A percentile compares a stretch with the other conserved stretches of the same genome.
These are phyloP conservation scores for Phoeniculus purpureus DNA, from an alignment of 2,797 vertebrate genomes.

Conservation along the genomic window DNA sequence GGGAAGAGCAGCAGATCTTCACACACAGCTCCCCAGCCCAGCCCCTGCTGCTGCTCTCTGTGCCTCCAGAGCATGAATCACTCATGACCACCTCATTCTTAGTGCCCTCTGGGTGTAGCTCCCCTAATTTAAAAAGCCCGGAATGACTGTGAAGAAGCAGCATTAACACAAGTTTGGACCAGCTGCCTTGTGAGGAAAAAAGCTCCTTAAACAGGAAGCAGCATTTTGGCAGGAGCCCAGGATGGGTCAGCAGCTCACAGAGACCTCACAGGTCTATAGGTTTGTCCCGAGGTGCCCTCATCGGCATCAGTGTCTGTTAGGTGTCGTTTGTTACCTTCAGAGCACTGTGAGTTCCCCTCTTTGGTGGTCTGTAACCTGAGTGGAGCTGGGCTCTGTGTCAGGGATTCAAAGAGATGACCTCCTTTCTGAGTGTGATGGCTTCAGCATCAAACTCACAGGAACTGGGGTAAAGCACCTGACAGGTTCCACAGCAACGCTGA, in stretches of 20 bases:
- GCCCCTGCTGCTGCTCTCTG: neutral
- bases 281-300: neutral
- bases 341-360: neutral
- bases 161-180: neutral
- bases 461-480: neutral
- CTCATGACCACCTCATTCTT: neutral
- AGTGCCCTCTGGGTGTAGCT: neutral
- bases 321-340: neutral
- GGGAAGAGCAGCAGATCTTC: neutral
- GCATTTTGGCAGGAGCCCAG: neutral
- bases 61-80: neutral
- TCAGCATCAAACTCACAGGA: neutral
- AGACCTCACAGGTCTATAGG: neutral
- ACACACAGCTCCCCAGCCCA: neutral
- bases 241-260: fast-evolving
- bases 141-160: neutral
- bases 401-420: neutral
- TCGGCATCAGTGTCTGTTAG: neutral
- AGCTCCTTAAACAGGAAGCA: neutral
- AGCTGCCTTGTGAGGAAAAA: neutral
- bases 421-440: neutral
- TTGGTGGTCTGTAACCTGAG: neutral
- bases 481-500: neutral
- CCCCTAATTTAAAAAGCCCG: neutral
- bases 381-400: neutral